Percentiles rank a stretch among this genome's conserved stretches.
These are phyloP conservation scores for Tetragonisca angustula DNA, from an alignment of 2,888 invertebrate species.

Conservation along the genomic window DNA sequence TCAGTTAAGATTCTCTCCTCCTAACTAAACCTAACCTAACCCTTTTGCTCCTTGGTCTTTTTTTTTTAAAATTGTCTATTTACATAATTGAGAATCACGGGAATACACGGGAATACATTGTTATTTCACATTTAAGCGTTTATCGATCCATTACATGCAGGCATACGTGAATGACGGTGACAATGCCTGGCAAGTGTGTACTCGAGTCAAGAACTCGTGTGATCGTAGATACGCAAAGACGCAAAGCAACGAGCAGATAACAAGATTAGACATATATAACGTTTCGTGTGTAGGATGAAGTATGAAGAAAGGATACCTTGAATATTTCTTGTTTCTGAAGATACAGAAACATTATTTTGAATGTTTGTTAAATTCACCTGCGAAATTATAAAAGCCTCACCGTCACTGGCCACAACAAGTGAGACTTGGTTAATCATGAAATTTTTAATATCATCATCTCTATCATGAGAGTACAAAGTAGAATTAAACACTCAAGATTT, in stretches of 20 bases:
- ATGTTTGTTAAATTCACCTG: no score
- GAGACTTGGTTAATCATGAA: no score
- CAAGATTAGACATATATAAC: neutral
- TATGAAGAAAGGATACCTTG: neutral
- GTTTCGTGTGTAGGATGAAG: neutral
- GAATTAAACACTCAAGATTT: no score
- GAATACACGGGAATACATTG: neutral
- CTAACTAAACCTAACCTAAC: no score
- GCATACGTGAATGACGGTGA: slow-evolving; percentile 2
- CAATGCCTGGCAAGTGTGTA: neutral
- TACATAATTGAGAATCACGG: slow-evolving; percentile 3
- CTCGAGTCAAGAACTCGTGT: neutral
- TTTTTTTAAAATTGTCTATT: neutral
- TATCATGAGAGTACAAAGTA: no score
- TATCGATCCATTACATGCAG: slow-evolving; percentile 26
- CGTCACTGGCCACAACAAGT: no score
- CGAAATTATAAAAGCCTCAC: neutral
- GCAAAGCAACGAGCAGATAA: slow-evolving; percentile 27
- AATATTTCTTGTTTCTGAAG: neutral
- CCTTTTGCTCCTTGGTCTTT: neutral
- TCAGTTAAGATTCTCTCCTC: neutral
- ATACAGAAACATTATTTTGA: neutral
- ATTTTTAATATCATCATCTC: no score
- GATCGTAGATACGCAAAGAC: slow-evolving; percentile 13
- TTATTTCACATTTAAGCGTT: slow-evolving; percentile 11